Evolutionary conservation across 2,888 invertebrate species (phyloP).

Genomic region (Nomada ferruginata): DNA sequence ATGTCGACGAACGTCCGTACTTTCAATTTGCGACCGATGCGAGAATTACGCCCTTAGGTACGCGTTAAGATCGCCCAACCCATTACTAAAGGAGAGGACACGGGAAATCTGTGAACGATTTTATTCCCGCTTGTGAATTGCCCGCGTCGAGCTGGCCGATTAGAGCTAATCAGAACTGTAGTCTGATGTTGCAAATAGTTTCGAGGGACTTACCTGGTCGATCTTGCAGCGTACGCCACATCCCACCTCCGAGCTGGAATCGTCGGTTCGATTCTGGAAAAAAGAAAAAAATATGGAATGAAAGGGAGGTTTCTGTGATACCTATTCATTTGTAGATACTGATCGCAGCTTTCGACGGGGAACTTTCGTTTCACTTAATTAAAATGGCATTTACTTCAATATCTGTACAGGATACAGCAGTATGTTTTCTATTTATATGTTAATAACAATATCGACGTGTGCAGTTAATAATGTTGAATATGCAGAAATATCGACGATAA

Average conservation of each 20-base stretch:
- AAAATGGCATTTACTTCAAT: too few species aligned
- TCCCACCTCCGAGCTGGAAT: constrained; percentile 88
- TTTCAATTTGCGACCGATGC: constrained; percentile 34
- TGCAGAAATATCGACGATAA: too few species aligned
- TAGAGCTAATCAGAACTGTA: background rate
- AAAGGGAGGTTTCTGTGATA: background rate
- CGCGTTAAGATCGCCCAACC: background rate
- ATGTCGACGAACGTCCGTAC: constrained; percentile 61
- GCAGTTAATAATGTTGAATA: too few species aligned
- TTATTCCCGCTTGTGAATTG: too few species aligned
- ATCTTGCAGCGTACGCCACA: constrained; percentile 90
- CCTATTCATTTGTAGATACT: too few species aligned
- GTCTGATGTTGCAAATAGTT: background rate
- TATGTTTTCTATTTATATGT: background rate
- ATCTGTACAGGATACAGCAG: too few species aligned
- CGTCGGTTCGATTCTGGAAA: constrained; percentile 90
- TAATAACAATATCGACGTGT: background rate
- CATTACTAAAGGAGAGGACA: too few species aligned
- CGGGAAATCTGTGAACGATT: too few species aligned
- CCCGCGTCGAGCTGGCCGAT: too few species aligned
- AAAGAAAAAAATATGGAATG: constrained; percentile 57
- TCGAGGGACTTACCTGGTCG: constrained; percentile 87
- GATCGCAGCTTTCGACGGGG: too few species aligned
- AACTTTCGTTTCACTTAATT: too few species aligned
- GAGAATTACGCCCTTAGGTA: constrained; percentile 8